Evolutionary conservation across 2,888 invertebrate species (phyloP), one percentile per base, ranked within the genome.

Genomic region (Eupithecia abbreviata): DNA sequence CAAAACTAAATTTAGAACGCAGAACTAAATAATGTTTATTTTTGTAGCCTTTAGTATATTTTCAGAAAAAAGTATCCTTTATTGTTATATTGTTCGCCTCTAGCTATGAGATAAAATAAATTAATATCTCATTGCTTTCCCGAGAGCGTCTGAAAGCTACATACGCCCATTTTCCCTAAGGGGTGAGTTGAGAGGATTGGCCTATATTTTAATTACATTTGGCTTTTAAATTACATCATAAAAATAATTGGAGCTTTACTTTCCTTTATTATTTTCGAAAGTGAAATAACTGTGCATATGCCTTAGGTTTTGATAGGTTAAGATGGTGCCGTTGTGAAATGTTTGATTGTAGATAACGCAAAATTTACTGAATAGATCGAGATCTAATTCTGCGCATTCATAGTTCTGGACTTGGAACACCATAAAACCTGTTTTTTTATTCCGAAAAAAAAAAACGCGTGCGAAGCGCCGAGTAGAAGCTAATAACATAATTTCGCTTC

Each of bases 71-170:
- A 7, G 12, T 43, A 15, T 45, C 68, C 66, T 42, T n/a, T n/a
- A n/a, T n/a, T n/a, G n/a, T n/a, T n/a, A n/a, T 69, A 49, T 72
- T 73, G 45, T 71, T 62, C 18, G 74, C 77, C 74, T 10, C 51
- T 30, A 58, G 79, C 77, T 77, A 79, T 79, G 66, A 72, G 74
- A 58, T 68, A 18, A 7, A 51, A 75, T 55, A 66, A 30, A 75
- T 72, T 66, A 67, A 30, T 67, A 71, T 72, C 18, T 12, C 72
- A 75, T 65, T 18, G 41, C 30, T 71, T 74, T 18, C 18, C 42
- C 47, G 12, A 18, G 13, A 65, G 62, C 41, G n/a, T 68, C 15
- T 51, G 6, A 67, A 67, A 51, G 47, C 49, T 49, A 73, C 66
- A 43, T 73, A 68, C 73, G 68, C 15, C 30, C 5, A 45, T 72